These are phyloP conservation scores for Myotis myotis DNA, from an alignment of 2,797 vertebrate species.

Conservation along the genomic window DNA sequence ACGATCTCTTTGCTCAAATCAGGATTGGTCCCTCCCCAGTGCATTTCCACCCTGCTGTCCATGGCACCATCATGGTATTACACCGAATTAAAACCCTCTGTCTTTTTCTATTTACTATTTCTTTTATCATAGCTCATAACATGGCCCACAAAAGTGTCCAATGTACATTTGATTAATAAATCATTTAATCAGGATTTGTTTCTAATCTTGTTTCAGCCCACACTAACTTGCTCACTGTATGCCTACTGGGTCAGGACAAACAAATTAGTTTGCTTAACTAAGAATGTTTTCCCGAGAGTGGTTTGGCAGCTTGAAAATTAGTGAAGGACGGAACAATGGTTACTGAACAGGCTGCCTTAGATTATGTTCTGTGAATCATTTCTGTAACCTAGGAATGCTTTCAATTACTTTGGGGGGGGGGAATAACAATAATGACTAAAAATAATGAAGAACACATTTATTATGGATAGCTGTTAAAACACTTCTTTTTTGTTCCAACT, in stretches of 20 bases:
- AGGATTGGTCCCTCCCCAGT: background rate
- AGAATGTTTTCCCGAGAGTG: background rate
- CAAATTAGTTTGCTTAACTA: background rate
- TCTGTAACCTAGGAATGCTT: background rate
- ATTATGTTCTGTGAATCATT: background rate
- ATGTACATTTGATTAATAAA: background rate
- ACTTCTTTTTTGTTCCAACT: background rate
- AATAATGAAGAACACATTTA: background rate
- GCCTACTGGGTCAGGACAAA: background rate
- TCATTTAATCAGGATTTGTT: background rate
- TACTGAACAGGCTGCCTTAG: background rate
- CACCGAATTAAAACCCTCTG: accelerated
- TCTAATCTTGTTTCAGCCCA: background rate
- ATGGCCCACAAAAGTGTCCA: background rate
- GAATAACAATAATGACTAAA: background rate
- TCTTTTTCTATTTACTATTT: background rate
- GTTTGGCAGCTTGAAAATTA: slow-evolving; percentile 24
- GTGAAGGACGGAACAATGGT: background rate
- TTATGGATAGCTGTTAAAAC: background rate
- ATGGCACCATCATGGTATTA: no score
- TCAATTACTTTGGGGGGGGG: background rate
- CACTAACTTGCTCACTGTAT: background rate
- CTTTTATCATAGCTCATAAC: background rate
- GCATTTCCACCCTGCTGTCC: background rate
- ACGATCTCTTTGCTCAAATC: background rate